Evolutionary conservation across 2,113 vertebrate genomes (phyloP), one percentile per base, ranked within the genome.

Genomic region (Oostethus manadensis): DNA sequence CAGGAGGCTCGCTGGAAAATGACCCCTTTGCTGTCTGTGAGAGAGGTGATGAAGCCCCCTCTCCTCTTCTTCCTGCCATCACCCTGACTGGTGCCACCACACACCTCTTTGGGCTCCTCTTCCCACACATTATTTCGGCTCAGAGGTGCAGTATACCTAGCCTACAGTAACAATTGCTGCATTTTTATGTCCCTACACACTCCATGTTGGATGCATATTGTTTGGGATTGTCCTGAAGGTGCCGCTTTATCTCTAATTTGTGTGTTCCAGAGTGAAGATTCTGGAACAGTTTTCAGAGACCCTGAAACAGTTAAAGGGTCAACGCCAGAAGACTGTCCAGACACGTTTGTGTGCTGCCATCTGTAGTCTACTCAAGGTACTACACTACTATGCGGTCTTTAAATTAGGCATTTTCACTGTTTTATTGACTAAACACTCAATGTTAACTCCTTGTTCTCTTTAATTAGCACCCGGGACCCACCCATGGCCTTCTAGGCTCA

Each of bases 301-400:
- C 1, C 77, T 95, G 81, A 94, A 91, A 57, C 92, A 93, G 70
- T 78, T 93, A 60, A 98, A 94, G 79, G 93, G 93, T 71, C 89
- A 88, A 46, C 88, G 92, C 1, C 95, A 94, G 45, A 93, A 93
- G 80, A 85, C 84, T 10, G 81, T 93, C 40, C 94, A 93, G 59
- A 82, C 93, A 6, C 92, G 93, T 45, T 82, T 92, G 45, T 75
- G 93, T 53, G 89, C 93, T 65, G 93, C 95, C 29, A 78, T 97
- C 81, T 94, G 92, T 84, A 90, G 86, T 67, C 88, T 92, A 58
- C 84, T 97, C 44, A 93, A 95, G 92, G 96, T 96, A 83, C 45
- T 21, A 7, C 65, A 56, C 23, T 10, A 3, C n/a, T n/a, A n/a
- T n/a, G n/a, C n/a, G n/a, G n/a, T 3, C 8, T 47, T 21, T 48